These are phyloP conservation scores for Cirrhinus molitorella DNA, from an alignment of 2,797 vertebrate species.

Conservation along the genomic window DNA sequence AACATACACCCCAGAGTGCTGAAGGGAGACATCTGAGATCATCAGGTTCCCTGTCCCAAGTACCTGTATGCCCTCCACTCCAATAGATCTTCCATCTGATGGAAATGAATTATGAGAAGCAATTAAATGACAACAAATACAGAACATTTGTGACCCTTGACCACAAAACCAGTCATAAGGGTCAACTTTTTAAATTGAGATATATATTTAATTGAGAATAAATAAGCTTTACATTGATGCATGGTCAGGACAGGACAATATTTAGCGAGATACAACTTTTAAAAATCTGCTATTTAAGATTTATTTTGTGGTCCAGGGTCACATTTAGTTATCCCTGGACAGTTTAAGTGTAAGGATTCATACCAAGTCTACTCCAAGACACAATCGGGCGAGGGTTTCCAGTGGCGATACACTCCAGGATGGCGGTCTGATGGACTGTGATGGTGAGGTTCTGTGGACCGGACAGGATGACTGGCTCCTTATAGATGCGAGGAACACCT, in stretches of 20 bases:
- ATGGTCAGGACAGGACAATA: too few species aligned
- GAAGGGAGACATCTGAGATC: conserved; percentile 82
- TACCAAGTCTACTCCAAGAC: conserved; percentile 84
- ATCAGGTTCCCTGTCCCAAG: conserved; percentile 83
- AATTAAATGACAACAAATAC: neutral
- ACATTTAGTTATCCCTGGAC: neutral
- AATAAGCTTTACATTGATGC: too few species aligned
- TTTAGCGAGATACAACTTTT: too few species aligned
- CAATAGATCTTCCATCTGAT: conserved; percentile 80
- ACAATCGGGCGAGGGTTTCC: conserved; percentile 81
- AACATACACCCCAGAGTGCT: conserved; percentile 82
- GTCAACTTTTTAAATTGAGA: too few species aligned
- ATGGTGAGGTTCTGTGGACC: conserved; percentile 84
- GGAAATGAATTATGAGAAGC: conserved; percentile 20
- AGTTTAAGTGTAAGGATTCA: conserved; percentile 32
- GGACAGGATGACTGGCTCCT: conserved; percentile 82
- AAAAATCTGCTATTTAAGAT: too few species aligned
- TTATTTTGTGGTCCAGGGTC: too few species aligned
- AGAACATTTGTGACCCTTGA: neutral
- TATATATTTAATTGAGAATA: too few species aligned
- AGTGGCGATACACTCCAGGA: conserved; percentile 81
- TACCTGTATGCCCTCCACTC: conserved; percentile 83
- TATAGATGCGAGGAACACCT: conserved; percentile 71
- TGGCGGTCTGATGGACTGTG: conserved; percentile 78
- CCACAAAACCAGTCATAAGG: too few species aligned